These are phyloP conservation scores for Scortum barcoo DNA, from an alignment of 2,113 vertebrate genomes.

Conservation along the genomic window DNA sequence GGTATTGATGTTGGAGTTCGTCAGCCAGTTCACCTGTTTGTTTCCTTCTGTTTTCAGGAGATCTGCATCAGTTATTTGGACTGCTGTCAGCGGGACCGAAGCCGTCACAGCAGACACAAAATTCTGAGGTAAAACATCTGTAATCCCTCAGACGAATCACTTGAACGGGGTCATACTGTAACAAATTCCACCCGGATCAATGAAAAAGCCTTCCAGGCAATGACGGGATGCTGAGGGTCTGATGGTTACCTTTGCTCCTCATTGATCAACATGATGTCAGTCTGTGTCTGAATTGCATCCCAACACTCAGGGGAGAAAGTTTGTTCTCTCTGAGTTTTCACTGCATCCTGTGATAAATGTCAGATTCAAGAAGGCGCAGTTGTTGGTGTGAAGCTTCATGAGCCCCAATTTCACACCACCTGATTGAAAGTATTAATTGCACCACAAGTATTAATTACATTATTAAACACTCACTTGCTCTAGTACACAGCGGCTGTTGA, in stretches of 20 bases:
- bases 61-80: constrained; percentile 99
- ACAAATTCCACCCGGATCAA: constrained; percentile 62
- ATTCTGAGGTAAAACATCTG: constrained; percentile 90
- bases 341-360: constrained; percentile 6
- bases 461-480: constrained; percentile 11
- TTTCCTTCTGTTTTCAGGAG: constrained; percentile 84
- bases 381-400: constrained; percentile 2
- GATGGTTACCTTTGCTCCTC: constrained; percentile 23
- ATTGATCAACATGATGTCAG: constrained; percentile 66
- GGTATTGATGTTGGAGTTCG: constrained; percentile 13
- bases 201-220: constrained; percentile 51
- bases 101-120: constrained; percentile 96
- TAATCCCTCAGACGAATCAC: constrained; percentile 34
- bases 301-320: not conserved
- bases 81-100: constrained; percentile 95
- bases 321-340: constrained; percentile 24
- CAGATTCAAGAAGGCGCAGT: constrained; percentile 1
- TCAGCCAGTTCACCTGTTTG: constrained; percentile 28
- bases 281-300: constrained; percentile 41
- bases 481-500: not conserved
- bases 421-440: constrained; percentile 33
- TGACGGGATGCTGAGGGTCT: constrained; percentile 26
- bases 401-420: not conserved
- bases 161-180: constrained; percentile 11
- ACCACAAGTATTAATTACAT: not conserved